These are phyloP conservation scores for Drosophila bifasciata DNA, from an alignment of 1,140 invertebrate species.

Conservation along the genomic window DNA sequence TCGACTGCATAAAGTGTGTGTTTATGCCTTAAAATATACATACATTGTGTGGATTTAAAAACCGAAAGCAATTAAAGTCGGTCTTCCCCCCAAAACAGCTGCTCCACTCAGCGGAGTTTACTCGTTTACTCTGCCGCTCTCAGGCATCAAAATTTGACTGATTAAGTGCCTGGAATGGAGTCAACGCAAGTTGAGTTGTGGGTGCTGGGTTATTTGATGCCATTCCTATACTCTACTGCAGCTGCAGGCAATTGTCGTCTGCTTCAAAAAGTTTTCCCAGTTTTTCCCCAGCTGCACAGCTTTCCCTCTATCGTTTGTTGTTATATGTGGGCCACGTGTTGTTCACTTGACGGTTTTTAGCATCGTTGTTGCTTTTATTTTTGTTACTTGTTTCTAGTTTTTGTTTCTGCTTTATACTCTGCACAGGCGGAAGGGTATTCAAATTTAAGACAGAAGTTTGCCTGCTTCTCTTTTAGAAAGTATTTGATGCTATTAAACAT, in stretches of 20 bases:
- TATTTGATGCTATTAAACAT: too few relatives aligned
- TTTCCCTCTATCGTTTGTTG: slow-evolving; percentile 21
- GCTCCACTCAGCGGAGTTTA: slow-evolving; percentile 19
- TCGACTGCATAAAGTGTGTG: slow-evolving; percentile 31
- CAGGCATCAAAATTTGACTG: slow-evolving; percentile 60
- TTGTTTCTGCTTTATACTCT: too few relatives aligned
- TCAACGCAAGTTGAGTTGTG: slow-evolving; percentile 34
- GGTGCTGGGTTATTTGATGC: slow-evolving; percentile 16
- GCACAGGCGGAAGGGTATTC: too few relatives aligned
- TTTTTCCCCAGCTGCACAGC: slow-evolving; percentile 15
- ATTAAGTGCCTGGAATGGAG: slow-evolving; percentile 64
- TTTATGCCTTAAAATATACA: slow-evolving; percentile 49
- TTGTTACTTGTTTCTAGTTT: slow-evolving; percentile 40
- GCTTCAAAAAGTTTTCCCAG: slow-evolving; percentile 42
- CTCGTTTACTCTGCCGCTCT: too few relatives aligned
- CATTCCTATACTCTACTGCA: slow-evolving; percentile 35
- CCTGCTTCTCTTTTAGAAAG: too few relatives aligned
- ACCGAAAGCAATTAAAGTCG: slow-evolving; percentile 71
- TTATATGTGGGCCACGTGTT: slow-evolving; percentile 65
- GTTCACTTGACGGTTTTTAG: slow-evolving; percentile 56
- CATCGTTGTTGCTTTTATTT: slow-evolving; percentile 56
- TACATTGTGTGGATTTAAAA: slow-evolving; percentile 41
- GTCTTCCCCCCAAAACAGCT: slow-evolving; percentile 59
- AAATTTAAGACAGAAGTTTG: too few relatives aligned
- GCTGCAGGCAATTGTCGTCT: slow-evolving; percentile 72